A percentile compares a stretch with the other conserved stretches of the same genome.
phyloP scores from a whole-genome alignment of 2,888 invertebrate genomes.

The Stramonita haemastoma region DNA sequence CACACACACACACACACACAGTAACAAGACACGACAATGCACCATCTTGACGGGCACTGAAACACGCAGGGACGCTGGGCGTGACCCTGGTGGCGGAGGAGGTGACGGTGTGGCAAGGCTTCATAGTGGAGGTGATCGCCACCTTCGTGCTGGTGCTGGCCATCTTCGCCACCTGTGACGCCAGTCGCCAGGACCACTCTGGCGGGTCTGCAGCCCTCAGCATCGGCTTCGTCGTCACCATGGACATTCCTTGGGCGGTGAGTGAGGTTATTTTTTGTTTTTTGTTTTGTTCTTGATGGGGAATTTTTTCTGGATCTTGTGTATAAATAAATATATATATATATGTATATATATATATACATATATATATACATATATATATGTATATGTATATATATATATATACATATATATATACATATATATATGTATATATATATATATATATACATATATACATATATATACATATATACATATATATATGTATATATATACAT shows the following conservation, averaged over 20 bases:
- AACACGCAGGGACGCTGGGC: slow-evolving; percentile 50
- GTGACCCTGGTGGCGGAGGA: slow-evolving; percentile 51
- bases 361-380: neutral
- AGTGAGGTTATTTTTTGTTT: slow-evolving; percentile 80
- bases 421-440: neutral
- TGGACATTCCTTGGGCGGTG: slow-evolving; percentile 92
- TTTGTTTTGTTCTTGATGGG: too few species aligned
- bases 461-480: neutral
- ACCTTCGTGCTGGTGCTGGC: slow-evolving; percentile 92
- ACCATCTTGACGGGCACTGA: too few species aligned
- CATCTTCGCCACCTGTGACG: slow-evolving; percentile 89
- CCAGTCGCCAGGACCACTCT: slow-evolving; percentile 85
- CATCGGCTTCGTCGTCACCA: slow-evolving; percentile 90
- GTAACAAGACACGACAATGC: too few species aligned
- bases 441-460: neutral
- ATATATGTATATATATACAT: neutral
- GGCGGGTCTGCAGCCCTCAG: slow-evolving; percentile 87
- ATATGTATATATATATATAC: neutral
- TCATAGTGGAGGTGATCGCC: slow-evolving; percentile 89
- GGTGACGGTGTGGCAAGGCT: slow-evolving; percentile 83
- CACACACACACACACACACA: too few species aligned
- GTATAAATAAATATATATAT: neutral
- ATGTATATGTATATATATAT: neutral
- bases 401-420: too few species aligned
- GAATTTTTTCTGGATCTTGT: too few species aligned